Conservation (phyloP, 2,113 vertebrate genomes). For the Dipodomys stephensi region DNA sequence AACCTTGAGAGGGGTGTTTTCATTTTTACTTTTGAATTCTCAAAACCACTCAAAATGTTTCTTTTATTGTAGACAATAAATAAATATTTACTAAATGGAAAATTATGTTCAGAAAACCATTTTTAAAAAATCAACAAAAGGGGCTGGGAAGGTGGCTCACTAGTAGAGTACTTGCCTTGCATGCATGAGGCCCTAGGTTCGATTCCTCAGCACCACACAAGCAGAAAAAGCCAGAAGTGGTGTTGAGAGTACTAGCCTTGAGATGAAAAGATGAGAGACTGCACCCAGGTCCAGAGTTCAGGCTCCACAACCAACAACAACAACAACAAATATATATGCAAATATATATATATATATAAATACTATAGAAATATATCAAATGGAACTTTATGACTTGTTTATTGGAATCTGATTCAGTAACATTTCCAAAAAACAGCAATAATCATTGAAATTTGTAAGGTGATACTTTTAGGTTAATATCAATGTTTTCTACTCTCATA, state of each 20-base stretch:
- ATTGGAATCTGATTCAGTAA: neutral
- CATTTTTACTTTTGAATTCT: neutral
- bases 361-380: neutral
- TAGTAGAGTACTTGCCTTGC: no score
- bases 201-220: no score
- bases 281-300: no score
- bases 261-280: no score
- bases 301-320: no score
- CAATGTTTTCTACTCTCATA: neutral
- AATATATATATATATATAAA: neutral
- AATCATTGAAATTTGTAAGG: neutral
- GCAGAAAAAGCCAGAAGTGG: no score
- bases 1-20: neutral
- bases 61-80: neutral
- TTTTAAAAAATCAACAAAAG: neutral
- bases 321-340: no score
- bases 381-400: neutral
- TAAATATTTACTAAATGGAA: neutral
- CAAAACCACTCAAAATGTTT: neutral
- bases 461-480: neutral
- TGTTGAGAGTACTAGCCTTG: no score
- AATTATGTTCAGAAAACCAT: neutral
- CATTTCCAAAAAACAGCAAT: neutral
- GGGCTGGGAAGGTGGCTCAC: no score
- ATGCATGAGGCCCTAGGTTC: no score